phyloP scores from a whole-genome alignment of 2,113 vertebrate genomes.

The Clarias magur region DNA sequence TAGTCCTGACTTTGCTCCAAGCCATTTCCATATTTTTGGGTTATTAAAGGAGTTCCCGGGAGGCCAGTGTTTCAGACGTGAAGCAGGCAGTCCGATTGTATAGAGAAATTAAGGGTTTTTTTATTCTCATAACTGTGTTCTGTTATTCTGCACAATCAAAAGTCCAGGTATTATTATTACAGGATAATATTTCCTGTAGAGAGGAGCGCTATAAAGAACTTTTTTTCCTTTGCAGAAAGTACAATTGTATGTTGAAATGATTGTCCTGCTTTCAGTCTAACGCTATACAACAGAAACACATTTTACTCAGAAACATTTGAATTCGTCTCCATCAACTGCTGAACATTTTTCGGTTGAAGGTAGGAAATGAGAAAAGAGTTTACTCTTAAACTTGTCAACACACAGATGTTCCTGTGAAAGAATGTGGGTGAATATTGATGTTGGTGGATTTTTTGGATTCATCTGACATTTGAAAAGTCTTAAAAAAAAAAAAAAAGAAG shows the following conservation, averaged over 20 bases:
- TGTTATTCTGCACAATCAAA: no score
- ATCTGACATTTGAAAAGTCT: neutral
- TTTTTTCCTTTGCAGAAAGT: neutral
- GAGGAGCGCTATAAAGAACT: neutral
- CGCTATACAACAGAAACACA: neutral
- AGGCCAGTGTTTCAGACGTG: no score
- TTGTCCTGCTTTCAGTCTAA: neutral
- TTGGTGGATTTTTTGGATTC: neutral
- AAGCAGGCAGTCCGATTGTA: no score
- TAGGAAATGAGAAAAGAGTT: neutral
- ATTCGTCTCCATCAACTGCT: neutral
- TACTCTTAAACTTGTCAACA: neutral
- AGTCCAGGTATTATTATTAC: no score
- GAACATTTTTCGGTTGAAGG: neutral
- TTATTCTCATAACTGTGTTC: no score
- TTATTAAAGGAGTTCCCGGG: no score
- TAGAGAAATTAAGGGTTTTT: no score
- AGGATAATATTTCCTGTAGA: neutral
- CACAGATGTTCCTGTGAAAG: neutral
- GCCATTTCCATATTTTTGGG: no score
- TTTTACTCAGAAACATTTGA: neutral
- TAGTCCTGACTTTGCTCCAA: no score
- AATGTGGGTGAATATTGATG: neutral
- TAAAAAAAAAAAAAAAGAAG: neutral
- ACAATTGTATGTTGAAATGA: neutral